Evolutionary conservation across 2,113 vertebrate genomes (phyloP).

Genomic region (Tragelaphus scriptus): DNA sequence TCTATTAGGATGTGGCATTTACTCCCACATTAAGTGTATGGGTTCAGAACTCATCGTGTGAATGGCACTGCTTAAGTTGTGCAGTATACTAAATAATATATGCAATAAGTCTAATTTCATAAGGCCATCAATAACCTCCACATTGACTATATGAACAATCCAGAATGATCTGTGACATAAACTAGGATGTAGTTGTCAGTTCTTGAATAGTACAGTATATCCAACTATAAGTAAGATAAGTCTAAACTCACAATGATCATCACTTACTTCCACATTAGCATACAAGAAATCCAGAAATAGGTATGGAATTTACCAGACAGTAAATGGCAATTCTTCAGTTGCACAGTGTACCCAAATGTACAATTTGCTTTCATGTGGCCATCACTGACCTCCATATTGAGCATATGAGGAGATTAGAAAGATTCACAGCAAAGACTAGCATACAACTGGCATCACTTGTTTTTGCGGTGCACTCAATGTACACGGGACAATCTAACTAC

Average conservation of each 20-base stretch:
- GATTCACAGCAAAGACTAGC: neutral
- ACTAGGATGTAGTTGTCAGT: neutral
- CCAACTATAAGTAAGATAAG: neutral
- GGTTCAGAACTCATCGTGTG: neutral
- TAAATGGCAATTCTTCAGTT: neutral
- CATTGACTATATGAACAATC: neutral
- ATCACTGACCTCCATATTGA: neutral
- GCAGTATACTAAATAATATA: neutral
- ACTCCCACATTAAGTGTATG: neutral
- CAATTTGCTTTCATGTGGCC: neutral
- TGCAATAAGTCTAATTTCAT: neutral
- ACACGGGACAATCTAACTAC: neutral
- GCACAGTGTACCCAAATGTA: neutral
- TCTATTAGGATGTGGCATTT: neutral
- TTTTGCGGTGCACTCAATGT: neutral
- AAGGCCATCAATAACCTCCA: neutral
- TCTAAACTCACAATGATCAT: neutral
- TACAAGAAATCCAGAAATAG: neutral
- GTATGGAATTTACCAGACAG: neutral
- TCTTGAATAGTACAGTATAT: neutral
- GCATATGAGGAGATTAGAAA: neutral
- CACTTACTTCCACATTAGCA: neutral
- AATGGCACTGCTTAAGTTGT: neutral
- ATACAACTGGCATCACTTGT: neutral
- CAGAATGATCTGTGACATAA: neutral